phyloP scores from a whole-genome alignment of 2,113 vertebrate genomes.

The Brachyhypopomus occidentalis region DNA sequence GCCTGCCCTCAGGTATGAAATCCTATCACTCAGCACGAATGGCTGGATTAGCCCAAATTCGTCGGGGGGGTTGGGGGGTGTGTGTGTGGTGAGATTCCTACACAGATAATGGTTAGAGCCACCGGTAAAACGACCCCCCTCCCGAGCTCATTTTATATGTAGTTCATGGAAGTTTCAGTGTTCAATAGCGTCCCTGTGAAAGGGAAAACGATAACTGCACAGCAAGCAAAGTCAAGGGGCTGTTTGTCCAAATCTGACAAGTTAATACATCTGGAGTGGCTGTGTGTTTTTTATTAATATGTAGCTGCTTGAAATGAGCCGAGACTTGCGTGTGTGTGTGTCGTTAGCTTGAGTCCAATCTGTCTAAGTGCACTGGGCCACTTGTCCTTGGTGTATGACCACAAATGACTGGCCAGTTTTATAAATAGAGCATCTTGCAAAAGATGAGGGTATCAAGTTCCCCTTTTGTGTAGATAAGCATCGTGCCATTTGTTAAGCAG shows the following conservation, averaged over 20 bases:
- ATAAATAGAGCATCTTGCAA: conserved; percentile 8
- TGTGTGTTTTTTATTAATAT: conserved; percentile 64
- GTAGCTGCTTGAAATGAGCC: conserved; percentile 56
- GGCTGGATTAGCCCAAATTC: conserved; percentile 71
- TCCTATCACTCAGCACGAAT: conserved; percentile 71
- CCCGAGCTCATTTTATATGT: conserved; percentile 20
- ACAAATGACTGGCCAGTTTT: conserved; percentile 52
- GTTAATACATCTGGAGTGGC: conserved; percentile 57
- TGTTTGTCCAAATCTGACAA: conserved; percentile 41
- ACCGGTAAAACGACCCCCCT: conserved; percentile 45
- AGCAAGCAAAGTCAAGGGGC: background rate
- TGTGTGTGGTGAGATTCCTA: conserved; percentile 62
- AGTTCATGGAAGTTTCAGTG: conserved; percentile 20
- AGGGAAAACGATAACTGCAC: conserved; percentile 16
- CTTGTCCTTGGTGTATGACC: conserved; percentile 68
- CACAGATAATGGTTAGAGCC: conserved; percentile 63
- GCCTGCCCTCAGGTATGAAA: conserved; percentile 75
- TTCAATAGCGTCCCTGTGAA: conserved; percentile 12
- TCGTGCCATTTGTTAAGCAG: background rate
- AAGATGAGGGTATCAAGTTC: background rate
- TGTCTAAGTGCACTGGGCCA: conserved; percentile 65
- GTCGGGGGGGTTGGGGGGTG: too few species aligned
- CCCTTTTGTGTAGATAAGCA: background rate
- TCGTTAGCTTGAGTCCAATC: conserved; percentile 61
- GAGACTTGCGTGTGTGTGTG: conserved; percentile 50